Evolutionary conservation across 2,888 invertebrate species (phyloP), one percentile per base, ranked within the genome.

Genomic region (Megaustenia siamemsis): DNA sequence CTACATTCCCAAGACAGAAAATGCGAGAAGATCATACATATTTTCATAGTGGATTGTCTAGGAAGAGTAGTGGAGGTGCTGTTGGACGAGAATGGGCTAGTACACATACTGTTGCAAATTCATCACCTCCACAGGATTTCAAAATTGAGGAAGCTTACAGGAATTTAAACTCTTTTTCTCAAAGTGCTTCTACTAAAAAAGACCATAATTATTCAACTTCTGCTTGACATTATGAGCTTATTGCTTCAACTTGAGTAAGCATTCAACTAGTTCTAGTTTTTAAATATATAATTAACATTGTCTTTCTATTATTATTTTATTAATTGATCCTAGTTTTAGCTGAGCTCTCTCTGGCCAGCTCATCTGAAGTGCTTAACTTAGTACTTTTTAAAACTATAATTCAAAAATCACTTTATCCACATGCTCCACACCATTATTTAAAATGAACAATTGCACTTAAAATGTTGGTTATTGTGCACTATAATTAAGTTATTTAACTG

Each of bases 191-290:
- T n/a, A 69, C 85, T n/a, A 85, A 85, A 21, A 85, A 77, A 24
- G 85, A 85, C 53, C 85, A 85, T 53, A 85, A 85, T 32, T 85
- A 85, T 35, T 85, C 81, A 53, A 81, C 85, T 21, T 85, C 85
- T 43, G 56, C 81, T 53, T 80, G 75, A 84, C 28, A 12, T 2
- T 40, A 10, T 43, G 28, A 21, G 45, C 35, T 24, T 40, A 21
- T 49, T 73, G 18, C 73, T 73, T 69, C 24, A 24, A 24, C n/a
- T 40, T 49, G 3, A 49, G 73, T 49, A 49, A 49, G 73, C 28
- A 10, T 73, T 69, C 40, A 69, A 24, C n/a, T 38, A 40, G 4
- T n/a, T 40, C 28, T 5, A 28, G n/a, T 12, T 53, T 53, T 10
- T 49, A 53, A 53, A 53, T 53, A 18, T 21, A 21, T 53, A 53